Conservation (phyloP, 2,797 vertebrate species). For the Gallinago nigripennis region DNA sequence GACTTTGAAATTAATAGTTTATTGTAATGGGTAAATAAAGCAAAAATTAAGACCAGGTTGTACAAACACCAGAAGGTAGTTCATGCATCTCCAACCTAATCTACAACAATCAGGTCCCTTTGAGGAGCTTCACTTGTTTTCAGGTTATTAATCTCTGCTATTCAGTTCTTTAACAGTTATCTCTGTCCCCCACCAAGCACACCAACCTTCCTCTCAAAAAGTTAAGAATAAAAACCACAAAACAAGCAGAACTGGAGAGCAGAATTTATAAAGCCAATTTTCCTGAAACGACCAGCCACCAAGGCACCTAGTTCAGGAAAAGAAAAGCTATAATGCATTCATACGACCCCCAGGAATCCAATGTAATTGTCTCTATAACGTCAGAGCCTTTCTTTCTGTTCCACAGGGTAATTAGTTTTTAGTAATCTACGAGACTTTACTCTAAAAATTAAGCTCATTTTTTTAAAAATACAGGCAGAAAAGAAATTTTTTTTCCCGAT, state of each 20-base stretch:
- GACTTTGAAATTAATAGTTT: background rate
- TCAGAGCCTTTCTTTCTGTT: background rate
- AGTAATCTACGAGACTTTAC: background rate
- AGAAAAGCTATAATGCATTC: background rate
- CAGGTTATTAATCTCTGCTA: background rate
- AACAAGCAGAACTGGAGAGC: background rate
- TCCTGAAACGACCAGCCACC: background rate
- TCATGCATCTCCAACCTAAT: rapidly evolving
- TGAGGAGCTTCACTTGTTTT: background rate
- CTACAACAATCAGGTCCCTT: background rate
- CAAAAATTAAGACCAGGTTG: background rate
- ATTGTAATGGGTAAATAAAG: background rate
- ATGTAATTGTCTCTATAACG: rapidly evolving
- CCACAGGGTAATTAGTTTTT: background rate
- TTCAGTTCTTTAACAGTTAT: background rate
- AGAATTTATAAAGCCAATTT: background rate
- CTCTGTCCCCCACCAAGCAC: background rate
- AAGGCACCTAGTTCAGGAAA: background rate
- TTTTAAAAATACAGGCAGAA: background rate
- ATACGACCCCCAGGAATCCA: background rate
- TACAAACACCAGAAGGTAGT: background rate
- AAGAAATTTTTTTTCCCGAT: background rate
- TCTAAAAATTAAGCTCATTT: background rate
- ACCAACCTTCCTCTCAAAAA: background rate
- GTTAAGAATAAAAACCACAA: background rate